These are phyloP conservation scores for Phenacoccus solenopsis DNA, from an alignment of 1,140 invertebrate species.

Conservation along the genomic window DNA sequence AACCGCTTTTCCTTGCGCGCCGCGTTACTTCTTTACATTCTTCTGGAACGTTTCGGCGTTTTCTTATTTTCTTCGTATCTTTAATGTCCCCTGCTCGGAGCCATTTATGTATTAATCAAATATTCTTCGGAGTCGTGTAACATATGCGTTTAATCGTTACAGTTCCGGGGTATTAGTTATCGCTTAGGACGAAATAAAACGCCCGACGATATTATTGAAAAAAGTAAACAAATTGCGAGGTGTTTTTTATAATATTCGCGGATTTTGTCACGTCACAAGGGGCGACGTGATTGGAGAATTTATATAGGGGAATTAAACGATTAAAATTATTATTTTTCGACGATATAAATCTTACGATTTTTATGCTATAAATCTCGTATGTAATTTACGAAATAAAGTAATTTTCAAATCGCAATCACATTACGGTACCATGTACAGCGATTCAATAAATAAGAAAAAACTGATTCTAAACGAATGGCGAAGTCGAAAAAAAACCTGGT, in stretches of 20 bases:
- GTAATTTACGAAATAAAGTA: too few relatives aligned
- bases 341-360: too few relatives aligned
- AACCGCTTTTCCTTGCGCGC: background rate
- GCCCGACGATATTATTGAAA: background rate
- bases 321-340: too few relatives aligned
- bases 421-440: too few relatives aligned
- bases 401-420: too few relatives aligned
- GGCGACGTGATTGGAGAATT: too few relatives aligned
- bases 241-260: background rate
- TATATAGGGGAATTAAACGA: too few relatives aligned
- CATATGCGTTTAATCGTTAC: constrained; percentile 16
- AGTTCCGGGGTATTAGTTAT: background rate
- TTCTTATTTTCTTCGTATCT: constrained; percentile 14
- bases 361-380: too few relatives aligned
- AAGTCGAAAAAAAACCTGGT: too few relatives aligned
- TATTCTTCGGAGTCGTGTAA: background rate
- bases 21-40: background rate
- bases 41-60: background rate
- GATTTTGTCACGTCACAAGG: too few relatives aligned
- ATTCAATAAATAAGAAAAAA: too few relatives aligned
- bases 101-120: constrained; percentile 13
- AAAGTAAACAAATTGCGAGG: background rate
- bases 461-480: too few relatives aligned
- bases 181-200: background rate
- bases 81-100: constrained; percentile 12